phyloP scores from a whole-genome alignment of 2,113 vertebrate genomes.

The Tachuris rubrigastra region DNA sequence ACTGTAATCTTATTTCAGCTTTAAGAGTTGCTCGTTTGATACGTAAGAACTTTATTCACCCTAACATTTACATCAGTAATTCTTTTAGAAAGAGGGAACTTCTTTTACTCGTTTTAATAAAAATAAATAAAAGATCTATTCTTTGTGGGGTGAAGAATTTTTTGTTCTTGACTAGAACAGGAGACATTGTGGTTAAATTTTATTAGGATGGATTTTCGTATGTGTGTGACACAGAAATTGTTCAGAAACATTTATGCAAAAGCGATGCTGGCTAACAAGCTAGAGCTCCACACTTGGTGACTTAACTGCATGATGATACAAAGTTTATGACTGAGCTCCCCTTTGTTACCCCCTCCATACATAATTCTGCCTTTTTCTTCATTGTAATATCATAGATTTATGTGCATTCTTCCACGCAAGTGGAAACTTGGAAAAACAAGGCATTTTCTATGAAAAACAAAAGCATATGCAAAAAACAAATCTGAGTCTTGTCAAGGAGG shows the following conservation, averaged over 20 bases:
- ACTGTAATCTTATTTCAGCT: not conserved
- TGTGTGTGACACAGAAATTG: not conserved
- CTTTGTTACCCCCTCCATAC: not conserved
- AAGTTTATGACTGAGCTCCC: not conserved
- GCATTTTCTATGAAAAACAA: not conserved
- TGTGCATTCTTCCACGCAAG: not conserved
- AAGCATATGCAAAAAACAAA: not conserved
- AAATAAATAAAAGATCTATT: not conserved
- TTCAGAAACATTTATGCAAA: not conserved
- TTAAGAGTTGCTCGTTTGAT: not conserved
- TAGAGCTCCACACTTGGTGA: not conserved
- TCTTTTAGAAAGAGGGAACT: not conserved
- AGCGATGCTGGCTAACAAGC: not conserved
- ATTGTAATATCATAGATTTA: not conserved
- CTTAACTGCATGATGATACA: not conserved
- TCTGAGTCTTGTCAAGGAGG: not conserved
- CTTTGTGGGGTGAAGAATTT: not conserved
- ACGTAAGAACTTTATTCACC: not conserved
- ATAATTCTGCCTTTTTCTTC: not conserved
- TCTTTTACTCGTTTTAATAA: not conserved
- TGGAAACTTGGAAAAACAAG: not conserved
- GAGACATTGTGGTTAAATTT: not conserved
- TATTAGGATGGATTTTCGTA: not conserved
- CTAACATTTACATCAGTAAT: not conserved
- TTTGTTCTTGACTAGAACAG: not conserved